Percentiles rank a stretch among this genome's conserved stretches.
Conservation (phyloP, 1,140 invertebrate genomes). For the Mamestra configurata region DNA sequence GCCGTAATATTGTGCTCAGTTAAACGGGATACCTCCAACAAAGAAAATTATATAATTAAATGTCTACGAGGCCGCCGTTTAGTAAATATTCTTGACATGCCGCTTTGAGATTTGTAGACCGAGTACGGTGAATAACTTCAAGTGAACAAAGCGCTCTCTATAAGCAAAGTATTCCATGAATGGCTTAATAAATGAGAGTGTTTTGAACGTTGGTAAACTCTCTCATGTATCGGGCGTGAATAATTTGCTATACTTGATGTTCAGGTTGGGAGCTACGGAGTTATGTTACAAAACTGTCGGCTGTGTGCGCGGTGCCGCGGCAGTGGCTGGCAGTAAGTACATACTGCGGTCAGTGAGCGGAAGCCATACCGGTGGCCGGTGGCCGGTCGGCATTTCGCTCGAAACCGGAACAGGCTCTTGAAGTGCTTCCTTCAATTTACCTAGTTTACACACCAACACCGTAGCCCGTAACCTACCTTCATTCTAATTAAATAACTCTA, state of each 20-base stretch:
- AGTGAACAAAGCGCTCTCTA: constrained; percentile 9
- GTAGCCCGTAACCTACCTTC: constrained; percentile 1
- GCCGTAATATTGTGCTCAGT: constrained; percentile 6
- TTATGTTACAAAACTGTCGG: constrained; percentile 39
- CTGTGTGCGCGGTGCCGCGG: not conserved
- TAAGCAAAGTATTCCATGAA: constrained; percentile 15
- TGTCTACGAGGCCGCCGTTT: constrained; percentile 10
- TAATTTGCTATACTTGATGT: constrained; percentile 39
- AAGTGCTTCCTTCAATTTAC: constrained; percentile 80
- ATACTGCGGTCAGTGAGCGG: constrained; percentile 67
- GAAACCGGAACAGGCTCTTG: constrained; percentile 83
- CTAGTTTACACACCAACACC: constrained; percentile 62
- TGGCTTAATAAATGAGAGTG: constrained; percentile 2
- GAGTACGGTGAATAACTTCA: constrained; percentile 16
- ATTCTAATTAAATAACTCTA: constrained; percentile 39
- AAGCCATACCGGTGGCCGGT: constrained; percentile 72
- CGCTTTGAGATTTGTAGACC: constrained; percentile 7
- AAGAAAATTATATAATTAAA: constrained; percentile 26
- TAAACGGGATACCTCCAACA: not conserved
- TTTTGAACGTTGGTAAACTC: not conserved
- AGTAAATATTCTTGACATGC: constrained; percentile 13
- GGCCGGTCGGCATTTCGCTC: constrained; percentile 63
- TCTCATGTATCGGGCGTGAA: constrained; percentile 8
- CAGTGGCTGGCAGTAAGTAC: constrained; percentile 53
- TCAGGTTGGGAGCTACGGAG: not conserved